Conservation (phyloP, 2,888 invertebrate species). For the Crocallis elinguaria region DNA sequence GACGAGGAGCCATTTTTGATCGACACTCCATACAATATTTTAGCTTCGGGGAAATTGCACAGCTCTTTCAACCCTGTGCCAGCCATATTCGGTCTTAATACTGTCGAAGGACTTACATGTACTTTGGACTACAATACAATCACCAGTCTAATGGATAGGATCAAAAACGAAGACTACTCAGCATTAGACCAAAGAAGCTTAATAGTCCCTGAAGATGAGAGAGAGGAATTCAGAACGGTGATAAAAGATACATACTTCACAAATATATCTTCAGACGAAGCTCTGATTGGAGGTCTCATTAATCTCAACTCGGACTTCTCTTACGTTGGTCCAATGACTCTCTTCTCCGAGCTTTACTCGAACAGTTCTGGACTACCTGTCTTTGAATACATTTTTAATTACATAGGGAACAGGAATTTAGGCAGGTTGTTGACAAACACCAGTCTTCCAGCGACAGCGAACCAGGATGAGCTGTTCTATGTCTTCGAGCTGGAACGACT, state of each 20-base stretch:
- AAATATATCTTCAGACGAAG: conserved; percentile 64
- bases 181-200: conserved; percentile 65
- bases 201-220: conserved; percentile 52
- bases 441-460: conserved; percentile 65
- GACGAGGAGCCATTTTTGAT: conserved; percentile 71
- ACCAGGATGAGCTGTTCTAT: conserved; percentile 72
- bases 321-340: conserved; percentile 70
- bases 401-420: conserved; percentile 71
- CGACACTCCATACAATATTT: conserved; percentile 73
- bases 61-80: conserved; percentile 71
- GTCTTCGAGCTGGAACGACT: conserved; percentile 71
- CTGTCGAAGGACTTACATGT: conserved; percentile 80
- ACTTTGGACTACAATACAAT: conserved; percentile 72
- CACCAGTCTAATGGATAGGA: conserved; percentile 69
- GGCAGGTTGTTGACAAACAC: conserved; percentile 72
- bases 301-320: conserved; percentile 74
- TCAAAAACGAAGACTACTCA: conserved; percentile 67
- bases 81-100: conserved; percentile 80
- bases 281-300: conserved; percentile 68
- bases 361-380: conserved; percentile 60
- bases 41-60: conserved; percentile 51
- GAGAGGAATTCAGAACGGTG: conserved; percentile 56
- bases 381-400: conserved; percentile 69
- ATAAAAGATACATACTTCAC: conserved; percentile 70
- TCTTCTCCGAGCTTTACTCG: conserved; percentile 66